Evolutionary conservation across 2,888 invertebrate species (phyloP), one percentile per base, ranked within the genome.

Genomic region (Machimus atricapillus): DNA sequence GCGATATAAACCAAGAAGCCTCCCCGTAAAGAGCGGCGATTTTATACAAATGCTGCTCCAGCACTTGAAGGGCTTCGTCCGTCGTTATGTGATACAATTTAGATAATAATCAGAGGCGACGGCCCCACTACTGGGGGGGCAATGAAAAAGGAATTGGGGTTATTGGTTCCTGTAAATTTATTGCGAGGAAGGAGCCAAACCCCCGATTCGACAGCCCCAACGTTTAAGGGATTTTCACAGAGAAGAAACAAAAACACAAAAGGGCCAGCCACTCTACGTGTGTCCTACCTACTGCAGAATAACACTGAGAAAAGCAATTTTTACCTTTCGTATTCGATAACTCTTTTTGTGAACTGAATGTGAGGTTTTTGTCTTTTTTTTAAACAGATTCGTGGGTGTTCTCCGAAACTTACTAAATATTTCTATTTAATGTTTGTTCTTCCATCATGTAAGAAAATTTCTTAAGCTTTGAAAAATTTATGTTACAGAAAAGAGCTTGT

Each of bases 11-110:
- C 82, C 73, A 87, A 78, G 86, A 79, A 83, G 74, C 83, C 78
- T 52, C 78, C 78, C 81, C 86, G 83, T 86, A 73, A 77, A 34
- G 66, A 66, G 66, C 12, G 78, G 46, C 86, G 82, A 87, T 87
- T 86, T 86, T 86, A 86, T 87, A 86, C 87, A 86, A 87, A 87
- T 87, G 87, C 82, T 86, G 82, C 86, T 34, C 81, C 40, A 56
- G 37, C 56, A 23, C 76, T 86, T 86, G 16, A 52, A 81, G 81
- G 52, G 52, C 52, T 27, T 4, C 31, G 52, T 56, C 31, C 31
- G 56, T n/a, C 52, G 81, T 81, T 81, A 56, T 81, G 73, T 83
- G 73, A 83, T 40, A 73, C 83, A 73, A 73, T 83, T 83, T 83
- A 83, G 83, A 83, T 83, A 83, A 83, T 83, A 83, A 83, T 83